Conservation (phyloP, 2,797 vertebrate species). For the Rhabdomys pumilio region DNA sequence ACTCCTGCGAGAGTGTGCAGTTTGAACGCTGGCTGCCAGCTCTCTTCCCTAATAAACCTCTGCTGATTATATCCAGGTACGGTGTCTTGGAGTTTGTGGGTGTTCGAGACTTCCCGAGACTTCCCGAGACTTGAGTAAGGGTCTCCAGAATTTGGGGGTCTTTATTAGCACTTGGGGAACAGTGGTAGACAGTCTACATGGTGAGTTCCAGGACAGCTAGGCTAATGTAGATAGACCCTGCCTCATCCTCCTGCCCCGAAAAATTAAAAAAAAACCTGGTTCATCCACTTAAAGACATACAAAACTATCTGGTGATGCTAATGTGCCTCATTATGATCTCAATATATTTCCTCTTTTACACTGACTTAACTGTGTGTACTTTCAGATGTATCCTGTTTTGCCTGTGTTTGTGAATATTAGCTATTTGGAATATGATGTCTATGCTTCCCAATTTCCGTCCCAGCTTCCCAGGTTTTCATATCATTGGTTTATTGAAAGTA, state of each 20-base stretch:
- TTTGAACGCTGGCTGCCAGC: too few relatives aligned
- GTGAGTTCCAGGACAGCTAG: not conserved
- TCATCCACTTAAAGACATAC: not conserved
- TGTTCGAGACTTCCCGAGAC: too few relatives aligned
- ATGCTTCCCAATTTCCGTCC: not conserved
- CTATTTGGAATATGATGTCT: not conserved
- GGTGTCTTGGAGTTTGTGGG: too few relatives aligned
- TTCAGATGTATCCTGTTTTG: not conserved
- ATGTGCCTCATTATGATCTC: too few relatives aligned
- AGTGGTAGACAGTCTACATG: not conserved
- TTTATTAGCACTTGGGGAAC: not conserved
- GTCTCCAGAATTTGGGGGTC: too few relatives aligned
- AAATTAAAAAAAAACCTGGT: not conserved
- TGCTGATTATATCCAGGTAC: too few relatives aligned
- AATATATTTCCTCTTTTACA: not conserved
- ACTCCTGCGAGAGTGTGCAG: too few relatives aligned
- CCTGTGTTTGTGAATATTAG: not conserved
- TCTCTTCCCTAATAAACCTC: too few relatives aligned
- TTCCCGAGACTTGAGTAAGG: too few relatives aligned
- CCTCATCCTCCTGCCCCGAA: not conserved
- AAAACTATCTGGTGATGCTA: not conserved
- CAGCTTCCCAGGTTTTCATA: not conserved
- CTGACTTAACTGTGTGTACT: not conserved
- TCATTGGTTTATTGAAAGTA: not conserved
- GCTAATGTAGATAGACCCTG: not conserved